These are phyloP conservation scores for Microcebus griseorufus DNA, from an alignment of 2,113 vertebrate species.

Conservation along the genomic window DNA sequence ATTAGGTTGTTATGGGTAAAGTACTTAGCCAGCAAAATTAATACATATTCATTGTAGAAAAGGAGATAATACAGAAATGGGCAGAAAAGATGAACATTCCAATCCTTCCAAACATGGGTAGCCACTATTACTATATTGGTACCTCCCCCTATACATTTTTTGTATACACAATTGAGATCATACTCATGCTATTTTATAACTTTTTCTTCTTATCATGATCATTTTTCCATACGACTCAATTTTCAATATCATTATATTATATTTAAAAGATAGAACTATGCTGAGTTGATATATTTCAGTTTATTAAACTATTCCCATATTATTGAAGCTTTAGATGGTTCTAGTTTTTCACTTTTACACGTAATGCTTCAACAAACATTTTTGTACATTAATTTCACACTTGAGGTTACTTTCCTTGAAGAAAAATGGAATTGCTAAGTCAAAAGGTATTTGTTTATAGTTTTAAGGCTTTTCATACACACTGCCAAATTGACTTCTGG, in stretches of 20 bases:
- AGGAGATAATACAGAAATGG: neutral
- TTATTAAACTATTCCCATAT: slow-evolving; percentile 2
- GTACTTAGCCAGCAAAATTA: slow-evolving; percentile 6
- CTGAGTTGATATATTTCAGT: neutral
- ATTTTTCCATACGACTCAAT: neutral
- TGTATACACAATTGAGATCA: neutral
- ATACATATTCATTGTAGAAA: neutral
- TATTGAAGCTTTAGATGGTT: neutral
- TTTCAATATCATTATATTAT: neutral
- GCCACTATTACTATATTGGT: neutral
- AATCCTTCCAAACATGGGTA: neutral
- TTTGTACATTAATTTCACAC: neutral
- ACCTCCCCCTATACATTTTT: neutral
- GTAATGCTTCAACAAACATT: neutral
- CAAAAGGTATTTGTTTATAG: slow-evolving; percentile 31
- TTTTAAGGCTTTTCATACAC: slow-evolving; percentile 39
- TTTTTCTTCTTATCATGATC: neutral
- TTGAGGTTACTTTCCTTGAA: slow-evolving; percentile 4
- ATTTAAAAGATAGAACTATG: neutral
- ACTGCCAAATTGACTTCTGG: neutral
- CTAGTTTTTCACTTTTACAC: slow-evolving; percentile 10
- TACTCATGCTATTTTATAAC: neutral
- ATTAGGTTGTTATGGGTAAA: slow-evolving; percentile 1
- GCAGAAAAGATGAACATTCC: neutral
- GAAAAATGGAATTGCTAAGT: slow-evolving; percentile 19